Base-by-base conservation (phyloP, 2,113 vertebrate genomes). In the Mixornis gularis region DNA sequence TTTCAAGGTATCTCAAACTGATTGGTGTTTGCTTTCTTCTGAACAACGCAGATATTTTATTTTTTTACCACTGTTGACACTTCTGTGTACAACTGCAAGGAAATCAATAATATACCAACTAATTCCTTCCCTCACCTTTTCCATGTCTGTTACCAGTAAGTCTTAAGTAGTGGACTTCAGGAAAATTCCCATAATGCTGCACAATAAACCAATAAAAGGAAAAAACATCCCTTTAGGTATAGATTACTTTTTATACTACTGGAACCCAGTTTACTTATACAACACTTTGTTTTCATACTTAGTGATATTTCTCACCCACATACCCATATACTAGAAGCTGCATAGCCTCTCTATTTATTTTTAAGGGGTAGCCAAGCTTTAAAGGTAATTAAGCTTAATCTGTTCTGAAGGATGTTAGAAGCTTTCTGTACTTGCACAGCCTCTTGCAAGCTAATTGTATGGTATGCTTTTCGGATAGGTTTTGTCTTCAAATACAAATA, bases 351-450 rank as follows among this genome's bases (percentile, higher is more conserved):
- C 85, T 95, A 93, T 96, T 96, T 96, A 95, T 95, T 94, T 92
- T 94, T 79, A 93, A 87, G 82, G 91, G 79, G 88, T 96, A 96
- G 96, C 80, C 95, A 87, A 95, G 95, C 90, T 96, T 96, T 94
- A 93, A 96, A 92, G 91, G 49, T 97, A 92, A 90, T 96, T 88
- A 88, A 71, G 62, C 46, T 81, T 86, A 85, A 66, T 63, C 89
- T 95, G 30, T 96, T 94, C 95, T 85, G 91, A 97, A 97, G 93
- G 97, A 95, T 79, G 70, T 94, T 90, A 83, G 60, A 93, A 87
- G 92, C 92, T 95, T 90, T 97, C 96, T 95, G 78, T 97, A 96
- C 91, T 91, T 97, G 94, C 94, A 96, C 81, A 43, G 88, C 93
- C 66, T 96, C 90, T 95, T 96, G 91, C 93, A 68, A 97, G 93